These are phyloP conservation scores for Podarcis muralis DNA, from an alignment of 2,113 vertebrate genomes.

Conservation along the genomic window DNA sequence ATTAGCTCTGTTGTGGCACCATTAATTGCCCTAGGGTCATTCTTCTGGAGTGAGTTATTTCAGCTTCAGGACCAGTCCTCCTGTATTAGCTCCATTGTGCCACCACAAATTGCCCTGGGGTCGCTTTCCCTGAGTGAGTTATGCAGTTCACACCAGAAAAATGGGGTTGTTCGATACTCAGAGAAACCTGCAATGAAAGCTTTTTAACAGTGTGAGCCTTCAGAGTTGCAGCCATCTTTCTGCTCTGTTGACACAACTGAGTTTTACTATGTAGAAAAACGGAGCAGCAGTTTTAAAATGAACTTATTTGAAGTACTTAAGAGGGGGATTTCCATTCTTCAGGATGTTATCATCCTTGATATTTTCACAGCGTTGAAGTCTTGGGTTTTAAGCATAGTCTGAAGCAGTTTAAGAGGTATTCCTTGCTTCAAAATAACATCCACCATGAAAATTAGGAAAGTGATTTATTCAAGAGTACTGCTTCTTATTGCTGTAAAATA, in stretches of 20 bases:
- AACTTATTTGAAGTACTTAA: not conserved
- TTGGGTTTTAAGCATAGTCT: not conserved
- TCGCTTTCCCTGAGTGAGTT: constrained; percentile 13
- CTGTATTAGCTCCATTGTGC: not conserved
- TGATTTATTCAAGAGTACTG: not conserved
- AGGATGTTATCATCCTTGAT: not conserved
- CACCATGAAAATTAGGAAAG: constrained; percentile 6
- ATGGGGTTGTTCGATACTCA: not conserved
- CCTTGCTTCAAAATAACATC: not conserved
- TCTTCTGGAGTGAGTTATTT: constrained; percentile 8
- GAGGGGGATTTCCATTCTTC: not conserved
- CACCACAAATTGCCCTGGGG: constrained; percentile 16
- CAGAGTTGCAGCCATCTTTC: constrained; percentile 3
- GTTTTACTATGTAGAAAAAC: not conserved
- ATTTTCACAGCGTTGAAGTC: not conserved
- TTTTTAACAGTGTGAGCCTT: constrained; percentile 12
- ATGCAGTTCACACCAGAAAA: not conserved
- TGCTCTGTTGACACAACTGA: not conserved
- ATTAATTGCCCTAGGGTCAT: not conserved
- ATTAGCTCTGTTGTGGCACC: not conserved
- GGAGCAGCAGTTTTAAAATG: not conserved
- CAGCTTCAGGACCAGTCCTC: constrained; percentile 9
- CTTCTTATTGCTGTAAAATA: not conserved
- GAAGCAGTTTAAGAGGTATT: not conserved
- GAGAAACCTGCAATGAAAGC: not conserved